Evolutionary conservation across 2,797 vertebrate genomes (phyloP), one percentile per base, ranked within the genome.

Genomic region (Schizopygopsis pylzovi): DNA sequence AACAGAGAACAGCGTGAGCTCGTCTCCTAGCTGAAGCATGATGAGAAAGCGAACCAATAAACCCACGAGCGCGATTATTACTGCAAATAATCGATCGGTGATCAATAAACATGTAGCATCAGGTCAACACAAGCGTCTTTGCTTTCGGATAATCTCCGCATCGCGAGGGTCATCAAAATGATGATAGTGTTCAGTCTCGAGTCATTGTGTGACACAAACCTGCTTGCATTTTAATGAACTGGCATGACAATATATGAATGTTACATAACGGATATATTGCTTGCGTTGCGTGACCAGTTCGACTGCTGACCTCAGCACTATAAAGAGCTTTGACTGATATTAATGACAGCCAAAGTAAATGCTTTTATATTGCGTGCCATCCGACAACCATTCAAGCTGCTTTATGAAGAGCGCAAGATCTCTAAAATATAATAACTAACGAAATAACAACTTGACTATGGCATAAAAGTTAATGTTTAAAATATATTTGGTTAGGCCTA

Each of bases 21-120:
- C 94, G 18, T 96, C 95, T 12, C 95, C 96, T 0, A 96, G 91
- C 87, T 95, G 94, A 92, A 98, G 92, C 96, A 98, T 97, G 43
- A 67, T 85, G 83, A 15, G 4, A 13, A 75, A 49, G 25, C 39
- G 0, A 2, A 10, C 41, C 4, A 11, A 16, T 15, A 15, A 70
- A 47, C 37, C 9, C 68, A 4, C 43, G 16, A 52, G 25, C 28
- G 54, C 43, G 39, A 15, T 47, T 49, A 16, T 47, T 39, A 43
- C 20, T 9, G 11, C 39, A 3, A 22, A 4, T 22, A 47, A 73
- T 39, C 84, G 20, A 56, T n/a, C 61, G 1, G 28, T 25, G 59
- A 43, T 76, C 72, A 43, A 28, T 71, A 59, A 22, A 37, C n/a
- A 5, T 6, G 47, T 4, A 45, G 37, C 13, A 13, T 33, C 80